Evolutionary conservation across 2,113 vertebrate genomes (phyloP).

Genomic region (Nibea albiflora): DNA sequence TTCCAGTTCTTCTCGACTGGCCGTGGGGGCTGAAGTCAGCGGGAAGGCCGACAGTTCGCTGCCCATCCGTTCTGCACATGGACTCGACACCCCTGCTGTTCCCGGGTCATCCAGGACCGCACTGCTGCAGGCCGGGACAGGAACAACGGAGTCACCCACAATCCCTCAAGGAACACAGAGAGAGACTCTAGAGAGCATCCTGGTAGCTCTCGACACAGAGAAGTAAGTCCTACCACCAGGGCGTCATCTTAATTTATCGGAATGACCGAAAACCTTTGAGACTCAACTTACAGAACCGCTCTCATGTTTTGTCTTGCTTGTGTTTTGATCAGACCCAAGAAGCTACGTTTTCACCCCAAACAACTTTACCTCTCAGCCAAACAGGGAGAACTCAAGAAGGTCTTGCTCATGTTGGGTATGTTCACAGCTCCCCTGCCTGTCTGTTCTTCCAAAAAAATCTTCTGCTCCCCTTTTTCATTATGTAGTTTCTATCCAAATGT

Average conservation of each 20-base stretch:
- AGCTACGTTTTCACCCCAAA: slow-evolving; percentile 97
- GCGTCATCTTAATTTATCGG: neutral
- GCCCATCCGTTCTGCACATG: slow-evolving; percentile 67
- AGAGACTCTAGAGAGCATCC: slow-evolving; percentile 95
- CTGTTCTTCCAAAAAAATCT: neutral
- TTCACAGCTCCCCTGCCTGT: neutral
- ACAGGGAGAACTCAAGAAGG: slow-evolving; percentile 97
- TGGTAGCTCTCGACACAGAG: slow-evolving; percentile 94
- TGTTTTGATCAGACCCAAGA: slow-evolving; percentile 90
- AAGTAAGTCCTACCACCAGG: slow-evolving; percentile 85
- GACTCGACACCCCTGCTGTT: slow-evolving; percentile 80
- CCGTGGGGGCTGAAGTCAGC: slow-evolving; percentile 77
- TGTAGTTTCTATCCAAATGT: neutral
- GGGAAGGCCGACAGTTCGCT: slow-evolving; percentile 86
- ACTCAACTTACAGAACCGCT: neutral
- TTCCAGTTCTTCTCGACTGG: slow-evolving; percentile 80
- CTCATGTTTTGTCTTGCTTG: neutral
- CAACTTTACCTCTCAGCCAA: slow-evolving; percentile 97
- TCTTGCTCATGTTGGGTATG: slow-evolving; percentile 95
- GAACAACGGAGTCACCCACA: slow-evolving; percentile 29
- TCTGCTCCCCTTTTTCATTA: neutral
- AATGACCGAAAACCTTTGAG: neutral
- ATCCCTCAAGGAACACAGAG: slow-evolving; percentile 84
- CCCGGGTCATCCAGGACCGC: slow-evolving; percentile 82
- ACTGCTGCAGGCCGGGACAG: slow-evolving; percentile 57